Evolutionary conservation across 2,797 vertebrate genomes (phyloP).

Genomic region (Ibycter americanus): DNA sequence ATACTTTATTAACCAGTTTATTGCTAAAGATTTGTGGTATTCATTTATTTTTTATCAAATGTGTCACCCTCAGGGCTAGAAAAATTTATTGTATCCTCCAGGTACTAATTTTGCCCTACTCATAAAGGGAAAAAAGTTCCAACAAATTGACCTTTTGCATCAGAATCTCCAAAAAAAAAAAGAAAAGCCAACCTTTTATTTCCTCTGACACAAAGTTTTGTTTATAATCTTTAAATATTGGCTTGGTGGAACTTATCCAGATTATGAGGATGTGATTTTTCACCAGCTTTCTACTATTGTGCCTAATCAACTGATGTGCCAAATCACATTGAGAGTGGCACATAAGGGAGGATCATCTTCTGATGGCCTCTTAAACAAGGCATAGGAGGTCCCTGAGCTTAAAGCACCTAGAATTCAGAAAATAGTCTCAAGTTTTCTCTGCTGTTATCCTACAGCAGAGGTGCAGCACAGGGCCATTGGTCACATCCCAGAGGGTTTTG

Average conservation of each 20-base stretch:
- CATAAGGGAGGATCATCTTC: neutral
- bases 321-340: neutral
- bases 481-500: neutral
- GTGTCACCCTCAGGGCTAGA: neutral
- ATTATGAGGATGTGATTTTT: neutral
- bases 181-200: neutral
- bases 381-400: neutral
- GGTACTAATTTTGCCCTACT: neutral
- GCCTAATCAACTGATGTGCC: neutral
- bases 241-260: neutral
- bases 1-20: conserved; percentile 46
- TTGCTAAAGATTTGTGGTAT: conserved; percentile 16
- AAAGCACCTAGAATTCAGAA: neutral
- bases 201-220: neutral
- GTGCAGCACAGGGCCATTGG: neutral
- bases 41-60: conserved; percentile 34
- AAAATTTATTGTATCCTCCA: neutral
- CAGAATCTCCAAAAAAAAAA: neutral
- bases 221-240: neutral
- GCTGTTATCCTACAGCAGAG: neutral
- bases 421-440: neutral
- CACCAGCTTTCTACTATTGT: neutral
- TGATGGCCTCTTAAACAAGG: neutral
- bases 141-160: neutral
- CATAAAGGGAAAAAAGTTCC: neutral